Conservation (phyloP, 2,888 invertebrate genomes). For the Deroplatys truncata region DNA sequence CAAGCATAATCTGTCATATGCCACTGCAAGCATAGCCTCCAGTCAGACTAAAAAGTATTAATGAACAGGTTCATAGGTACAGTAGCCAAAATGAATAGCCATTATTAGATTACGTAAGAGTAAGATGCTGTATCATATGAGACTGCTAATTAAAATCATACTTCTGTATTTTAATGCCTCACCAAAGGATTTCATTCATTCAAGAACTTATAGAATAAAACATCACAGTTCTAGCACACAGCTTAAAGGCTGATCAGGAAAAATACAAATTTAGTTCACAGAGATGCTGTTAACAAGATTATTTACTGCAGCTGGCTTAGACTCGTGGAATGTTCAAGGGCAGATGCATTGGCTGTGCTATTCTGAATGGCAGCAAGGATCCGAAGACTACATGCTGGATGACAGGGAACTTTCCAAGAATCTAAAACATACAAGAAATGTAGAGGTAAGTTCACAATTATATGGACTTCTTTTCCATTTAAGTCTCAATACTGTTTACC, state of each 20-base stretch:
- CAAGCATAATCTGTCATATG: too few relatives aligned
- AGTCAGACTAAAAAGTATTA: not conserved
- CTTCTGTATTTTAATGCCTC: not conserved
- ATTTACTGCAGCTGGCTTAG: not conserved
- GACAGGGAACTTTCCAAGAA: conserved; percentile 87
- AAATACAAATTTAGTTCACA: not conserved
- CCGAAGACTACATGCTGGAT: conserved; percentile 94
- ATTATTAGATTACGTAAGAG: not conserved
- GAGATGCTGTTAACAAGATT: not conserved
- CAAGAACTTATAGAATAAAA: not conserved
- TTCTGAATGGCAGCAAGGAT: conserved; percentile 71
- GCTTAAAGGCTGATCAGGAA: not conserved
- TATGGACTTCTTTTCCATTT: not conserved
- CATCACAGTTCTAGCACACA: not conserved
- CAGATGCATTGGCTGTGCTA: conserved; percentile 34
- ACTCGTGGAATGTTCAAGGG: not conserved
- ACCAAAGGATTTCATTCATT: not conserved
- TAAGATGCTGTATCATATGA: not conserved
- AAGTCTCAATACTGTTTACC: not conserved
- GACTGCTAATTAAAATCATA: not conserved
- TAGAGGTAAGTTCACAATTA: not conserved
- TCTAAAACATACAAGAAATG: conserved; percentile 48
- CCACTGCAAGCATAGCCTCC: too few relatives aligned
- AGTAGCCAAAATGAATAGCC: not conserved
- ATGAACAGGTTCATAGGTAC: not conserved